Evolutionary conservation across 2,888 invertebrate species (phyloP).

Genomic region (Oegoconia quadripuncta): DNA sequence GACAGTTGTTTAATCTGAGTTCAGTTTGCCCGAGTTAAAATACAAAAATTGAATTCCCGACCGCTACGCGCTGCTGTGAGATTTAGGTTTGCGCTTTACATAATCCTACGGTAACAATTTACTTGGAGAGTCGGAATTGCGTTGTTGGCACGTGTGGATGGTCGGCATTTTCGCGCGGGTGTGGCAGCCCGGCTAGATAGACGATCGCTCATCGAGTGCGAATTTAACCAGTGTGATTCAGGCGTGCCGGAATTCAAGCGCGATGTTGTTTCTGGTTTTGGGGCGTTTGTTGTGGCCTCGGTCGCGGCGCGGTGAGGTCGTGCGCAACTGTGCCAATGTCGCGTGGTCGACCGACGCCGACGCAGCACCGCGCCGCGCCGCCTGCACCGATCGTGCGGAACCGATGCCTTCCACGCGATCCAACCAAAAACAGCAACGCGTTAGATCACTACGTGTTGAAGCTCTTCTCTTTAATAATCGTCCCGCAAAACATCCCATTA

Average conservation of each 20-base stretch:
- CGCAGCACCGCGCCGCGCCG: conserved; percentile 38
- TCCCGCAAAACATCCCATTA: too few relatives aligned
- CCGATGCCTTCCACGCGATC: conserved; percentile 37
- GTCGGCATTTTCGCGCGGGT: conserved; percentile 45
- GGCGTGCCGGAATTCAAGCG: conserved; percentile 66
- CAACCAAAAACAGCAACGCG: too few relatives aligned
- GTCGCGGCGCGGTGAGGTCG: conserved; percentile 64
- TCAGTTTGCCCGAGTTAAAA: conserved; percentile 35
- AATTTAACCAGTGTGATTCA: conserved; percentile 61
- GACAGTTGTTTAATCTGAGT: conserved; percentile 56
- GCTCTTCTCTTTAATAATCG: too few relatives aligned
- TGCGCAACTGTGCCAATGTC: conserved; percentile 77
- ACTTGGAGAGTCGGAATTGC: conserved; percentile 31
- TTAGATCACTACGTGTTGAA: too few relatives aligned
- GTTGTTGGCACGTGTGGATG: conserved; percentile 54
- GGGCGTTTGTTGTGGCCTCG: conserved; percentile 72
- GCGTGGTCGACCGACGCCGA: conserved; percentile 35
- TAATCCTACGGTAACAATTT: conserved; percentile 28
- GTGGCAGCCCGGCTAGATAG: conserved; percentile 39
- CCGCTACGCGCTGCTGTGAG: too few relatives aligned
- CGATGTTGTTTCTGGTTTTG: conserved; percentile 60
- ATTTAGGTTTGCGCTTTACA: conserved; percentile 33
- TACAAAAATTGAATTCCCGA: too few relatives aligned
- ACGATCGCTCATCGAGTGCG: conserved; percentile 46
- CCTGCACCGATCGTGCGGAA: conserved; percentile 65